phyloP scores from a whole-genome alignment of 2,888 invertebrate species.

The Eristalis arbustorum region DNA sequence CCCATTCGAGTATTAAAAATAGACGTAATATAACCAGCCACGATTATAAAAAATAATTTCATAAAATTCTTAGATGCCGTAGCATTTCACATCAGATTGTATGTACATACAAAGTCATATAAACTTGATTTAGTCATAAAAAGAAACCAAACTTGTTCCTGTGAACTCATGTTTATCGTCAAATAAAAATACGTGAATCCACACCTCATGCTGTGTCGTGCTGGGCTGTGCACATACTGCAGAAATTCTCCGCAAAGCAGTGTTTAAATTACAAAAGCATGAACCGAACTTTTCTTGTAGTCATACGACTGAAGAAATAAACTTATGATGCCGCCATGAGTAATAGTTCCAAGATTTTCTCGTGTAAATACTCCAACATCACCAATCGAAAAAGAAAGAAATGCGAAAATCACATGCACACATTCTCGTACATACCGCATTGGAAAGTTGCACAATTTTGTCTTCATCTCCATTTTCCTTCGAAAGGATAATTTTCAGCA shows the following conservation, averaged over 20 bases:
- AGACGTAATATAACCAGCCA: background rate
- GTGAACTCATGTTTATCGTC: conserved; percentile 53
- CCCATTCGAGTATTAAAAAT: background rate
- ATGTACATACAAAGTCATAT: background rate
- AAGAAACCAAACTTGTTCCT: background rate
- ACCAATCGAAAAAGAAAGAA: conserved; percentile 31
- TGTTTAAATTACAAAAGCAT: conserved; percentile 59
- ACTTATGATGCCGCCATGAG: conserved; percentile 60
- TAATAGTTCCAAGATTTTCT: conserved; percentile 62
- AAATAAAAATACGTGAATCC: conserved; percentile 53
- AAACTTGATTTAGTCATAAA: background rate
- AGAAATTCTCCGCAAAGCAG: conserved; percentile 47
- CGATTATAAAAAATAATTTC: conserved; percentile 18
- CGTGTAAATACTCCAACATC: conserved; percentile 42
- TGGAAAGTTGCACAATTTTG: conserved; percentile 46
- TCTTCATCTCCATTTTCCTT: background rate
- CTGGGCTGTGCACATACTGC: conserved; percentile 20
- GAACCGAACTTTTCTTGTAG: conserved; percentile 46
- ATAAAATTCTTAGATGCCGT: background rate
- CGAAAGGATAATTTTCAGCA: conserved; percentile 61
- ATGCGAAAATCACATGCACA: conserved; percentile 21
- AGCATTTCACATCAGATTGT: no score
- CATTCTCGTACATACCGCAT: conserved; percentile 10
- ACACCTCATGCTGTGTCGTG: conserved; percentile 53
- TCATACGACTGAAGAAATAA: conserved; percentile 48